Base-by-base conservation (phyloP, 2,113 vertebrate species). In the Laticauda colubrina region DNA sequence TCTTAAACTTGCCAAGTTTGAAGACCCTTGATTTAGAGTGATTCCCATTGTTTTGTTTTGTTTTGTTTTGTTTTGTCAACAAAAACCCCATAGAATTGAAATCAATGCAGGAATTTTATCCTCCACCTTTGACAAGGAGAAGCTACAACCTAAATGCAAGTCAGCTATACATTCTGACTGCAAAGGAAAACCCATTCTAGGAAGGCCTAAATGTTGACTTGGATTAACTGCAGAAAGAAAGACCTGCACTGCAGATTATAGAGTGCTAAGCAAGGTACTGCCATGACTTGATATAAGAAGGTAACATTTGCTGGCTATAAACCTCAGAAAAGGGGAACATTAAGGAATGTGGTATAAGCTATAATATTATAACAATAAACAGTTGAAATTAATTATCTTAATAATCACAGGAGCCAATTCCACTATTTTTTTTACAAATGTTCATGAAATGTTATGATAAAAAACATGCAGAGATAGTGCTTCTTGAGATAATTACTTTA, bases 51-150 rank as follows among this genome's bases (percentile, higher is more conserved):
- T 61, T 61, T 51, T 48, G 8, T 24, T 61, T 51, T 48, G 8
- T 24, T 61, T 1, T 45, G 45, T 45, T 48, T 45, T 45, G 43
- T 45, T 59, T 93, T 90, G 56, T 90, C 92, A 93, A 48, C 89
- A 86, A 64, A 87, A 21, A 7, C 89, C 75, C 75, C 7, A 9
- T 21, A 89, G 92, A 86, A 90, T 64, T n/a, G 89, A 21, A 61
- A 81, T 86, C 92, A 21, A 12, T 64, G 54, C 92, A 90, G 59
- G 24, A 86, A 85, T 56, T 93, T 93, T 90, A 90, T 93, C 92
- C 53, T 45, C 81, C 10, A 24, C 43, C 81, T 51, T 88, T 85
- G 92, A 90, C 75, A 86, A 89, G 24, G 21, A 24, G 18, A 89
- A 59, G 45, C 20, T 53, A n/a, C n/a, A 90, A 61, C 75, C 45